Evolutionary conservation across 1,140 invertebrate genomes (phyloP).

Genomic region (Pseudomyrmex gracilis): DNA sequence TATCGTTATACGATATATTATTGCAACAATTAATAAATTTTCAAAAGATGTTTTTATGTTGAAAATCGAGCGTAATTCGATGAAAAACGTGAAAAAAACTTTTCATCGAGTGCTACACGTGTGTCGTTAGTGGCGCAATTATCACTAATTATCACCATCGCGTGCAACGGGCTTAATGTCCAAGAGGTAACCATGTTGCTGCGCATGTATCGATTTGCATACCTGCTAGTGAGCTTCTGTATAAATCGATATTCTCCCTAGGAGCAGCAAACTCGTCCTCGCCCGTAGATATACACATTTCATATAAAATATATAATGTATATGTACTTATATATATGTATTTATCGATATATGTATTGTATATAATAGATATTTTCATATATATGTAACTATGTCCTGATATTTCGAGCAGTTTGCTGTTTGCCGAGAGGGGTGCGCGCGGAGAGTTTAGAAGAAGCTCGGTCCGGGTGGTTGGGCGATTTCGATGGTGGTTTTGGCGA

Average conservation of each 20-base stretch:
- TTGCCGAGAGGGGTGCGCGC: constrained; percentile 80
- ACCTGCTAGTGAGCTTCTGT: constrained; percentile 18
- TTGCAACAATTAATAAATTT: background rate
- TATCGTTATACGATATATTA: background rate
- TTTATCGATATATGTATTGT: background rate
- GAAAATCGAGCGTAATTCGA: background rate
- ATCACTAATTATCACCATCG: background rate
- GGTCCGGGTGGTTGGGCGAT: constrained; percentile 74
- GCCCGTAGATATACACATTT: background rate
- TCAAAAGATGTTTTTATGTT: background rate
- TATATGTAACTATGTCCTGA: constrained; percentile 75
- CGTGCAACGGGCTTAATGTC: background rate
- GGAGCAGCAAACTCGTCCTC: background rate
- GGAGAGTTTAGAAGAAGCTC: constrained; percentile 79
- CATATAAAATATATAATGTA: constrained; percentile 15
- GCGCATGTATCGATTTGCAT: constrained; percentile 20
- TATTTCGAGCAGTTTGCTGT: constrained; percentile 76
- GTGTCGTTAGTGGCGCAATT: background rate
- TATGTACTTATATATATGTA: background rate
- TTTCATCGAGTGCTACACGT: background rate
- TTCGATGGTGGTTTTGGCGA: constrained; percentile 73
- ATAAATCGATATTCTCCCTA: constrained; percentile 17
- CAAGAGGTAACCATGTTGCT: background rate
- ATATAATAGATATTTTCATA: constrained; percentile 5
- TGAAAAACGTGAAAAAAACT: background rate